Base-by-base conservation (phyloP, 2,888 invertebrate species). In the Toxonevra muliebris region DNA sequence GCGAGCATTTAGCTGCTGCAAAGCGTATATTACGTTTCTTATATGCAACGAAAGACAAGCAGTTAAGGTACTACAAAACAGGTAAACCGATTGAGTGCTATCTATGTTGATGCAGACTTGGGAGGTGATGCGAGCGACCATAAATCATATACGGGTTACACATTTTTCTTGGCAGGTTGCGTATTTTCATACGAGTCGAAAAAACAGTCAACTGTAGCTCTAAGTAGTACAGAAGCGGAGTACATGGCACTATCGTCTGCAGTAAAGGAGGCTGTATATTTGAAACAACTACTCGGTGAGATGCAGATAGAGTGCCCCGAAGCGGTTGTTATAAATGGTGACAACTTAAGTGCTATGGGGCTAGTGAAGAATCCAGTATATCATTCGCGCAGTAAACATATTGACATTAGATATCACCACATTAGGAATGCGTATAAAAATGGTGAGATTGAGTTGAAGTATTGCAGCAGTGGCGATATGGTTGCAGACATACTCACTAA, bases 31-130 rank as follows among this genome's bases (percentile, higher is more conserved):
- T 73, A 45, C 52, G 52, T 52, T 71, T 69, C 57, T 19, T 62
- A 8, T 11, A 52, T 43, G 45, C 55, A 12, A 66, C 66, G 48
- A 30, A 17, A 57, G 20, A 52, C 43, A 67, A 66, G n/a, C 52
- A 61, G 13, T 11, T 62, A 1, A 60, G 41, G 19, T 67, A 65
- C 20, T 41, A 61, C 20, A 30, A 67, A 53, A 43, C 43, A 50
- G 52, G 52, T 30, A 42, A 59, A 41, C 11, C 41, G 30, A 55
- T 17, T 58, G 13, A 53, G 62, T 9, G 42, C 19, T 19, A 40
- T 70, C 1, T 70, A 40, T 19, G 69, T 71, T 11, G 72, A 70
- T 68, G 70, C 72, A n/a, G 70, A 74, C 30, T 72, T 72, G 68
- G 70, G 62, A 17, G 61, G 66, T 8, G 61, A 69, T 40, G 40